phyloP scores from a whole-genome alignment of 2,113 vertebrate genomes.

The Muscicapa adusta region DNA sequence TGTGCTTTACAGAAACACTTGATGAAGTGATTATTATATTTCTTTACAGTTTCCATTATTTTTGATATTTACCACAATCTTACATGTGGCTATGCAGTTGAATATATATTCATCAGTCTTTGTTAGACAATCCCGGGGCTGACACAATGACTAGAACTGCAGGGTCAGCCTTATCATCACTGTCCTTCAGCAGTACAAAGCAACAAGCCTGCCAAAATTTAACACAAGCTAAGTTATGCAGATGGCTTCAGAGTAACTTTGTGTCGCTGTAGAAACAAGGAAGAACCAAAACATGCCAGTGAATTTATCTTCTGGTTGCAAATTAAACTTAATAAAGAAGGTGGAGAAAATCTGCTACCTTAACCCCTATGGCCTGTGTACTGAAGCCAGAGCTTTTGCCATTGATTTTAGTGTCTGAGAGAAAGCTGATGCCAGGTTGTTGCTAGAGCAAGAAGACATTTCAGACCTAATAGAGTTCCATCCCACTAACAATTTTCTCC shows the following conservation, averaged over 20 bases:
- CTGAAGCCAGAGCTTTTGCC: neutral
- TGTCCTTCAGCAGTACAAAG: neutral
- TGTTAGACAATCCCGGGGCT: neutral
- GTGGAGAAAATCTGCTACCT: neutral
- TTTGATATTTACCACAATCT: neutral
- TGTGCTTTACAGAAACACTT: neutral
- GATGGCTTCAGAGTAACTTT: neutral
- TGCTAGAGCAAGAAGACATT: neutral
- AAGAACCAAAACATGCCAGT: neutral
- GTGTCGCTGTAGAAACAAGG: neutral
- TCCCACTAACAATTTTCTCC: neutral
- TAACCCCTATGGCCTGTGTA: neutral
- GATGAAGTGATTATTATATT: neutral
- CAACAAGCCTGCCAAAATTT: neutral
- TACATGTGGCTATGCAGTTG: neutral
- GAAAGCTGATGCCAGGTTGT: neutral
- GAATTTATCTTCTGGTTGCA: neutral
- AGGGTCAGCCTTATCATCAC: neutral
- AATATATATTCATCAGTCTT: neutral
- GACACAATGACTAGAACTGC: neutral
- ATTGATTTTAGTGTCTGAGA: neutral
- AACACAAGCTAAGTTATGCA: neutral
- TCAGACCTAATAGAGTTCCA: neutral
- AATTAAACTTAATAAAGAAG: neutral
- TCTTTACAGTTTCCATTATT: neutral